Base-by-base conservation (phyloP, 2,113 vertebrate species). In the Danionella cerebrum region DNA sequence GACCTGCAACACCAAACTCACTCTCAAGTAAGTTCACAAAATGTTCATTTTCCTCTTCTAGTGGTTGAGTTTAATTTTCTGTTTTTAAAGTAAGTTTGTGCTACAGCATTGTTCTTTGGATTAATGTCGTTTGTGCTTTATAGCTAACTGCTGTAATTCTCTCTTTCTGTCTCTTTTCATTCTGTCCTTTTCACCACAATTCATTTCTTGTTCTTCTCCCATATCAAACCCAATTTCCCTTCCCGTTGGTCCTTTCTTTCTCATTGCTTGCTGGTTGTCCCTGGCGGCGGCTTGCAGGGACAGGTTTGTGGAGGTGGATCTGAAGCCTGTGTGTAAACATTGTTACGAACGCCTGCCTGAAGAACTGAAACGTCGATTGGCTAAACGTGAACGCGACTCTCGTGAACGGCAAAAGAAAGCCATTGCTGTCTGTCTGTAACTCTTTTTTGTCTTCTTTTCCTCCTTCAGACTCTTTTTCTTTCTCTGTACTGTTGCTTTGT, bases 291-390 rank as follows among this genome's bases (percentile, higher is more conserved):
- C 74, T 67, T 67, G 52, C 87, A 98, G 96, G 90, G 93, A 96
- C 90, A 98, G 94, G 77, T 98, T 98, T 94, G 92, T 98, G 89
- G 96, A 97, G 89, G 93, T 98, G 85, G 96, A 98, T 85, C 89
- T 98, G 85, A 97, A 91, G 84, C 93, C 95, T 67, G 90, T 97
- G 83, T 98, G 95, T 88, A 96, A 92, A 85, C 91, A 91, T 80
- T 99, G 96, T 86, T 98, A 96, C 14, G 95, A 97, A 79, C 89
- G 86, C 88, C 89, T 98, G 89, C 96, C 96, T 0, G 95, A 97
- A 78, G 96, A 99, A 84, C 92, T 99, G 84, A 98, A 95, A 79
- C 90, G 93, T 52, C 90, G 95, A 51, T 91, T 98, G 76, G 94
- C 95, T 65, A 91, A 88, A 81, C 90, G 93, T 16, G 93, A 97